Base-by-base conservation (phyloP, 2,113 vertebrate genomes). In the Hyaena hyaena region DNA sequence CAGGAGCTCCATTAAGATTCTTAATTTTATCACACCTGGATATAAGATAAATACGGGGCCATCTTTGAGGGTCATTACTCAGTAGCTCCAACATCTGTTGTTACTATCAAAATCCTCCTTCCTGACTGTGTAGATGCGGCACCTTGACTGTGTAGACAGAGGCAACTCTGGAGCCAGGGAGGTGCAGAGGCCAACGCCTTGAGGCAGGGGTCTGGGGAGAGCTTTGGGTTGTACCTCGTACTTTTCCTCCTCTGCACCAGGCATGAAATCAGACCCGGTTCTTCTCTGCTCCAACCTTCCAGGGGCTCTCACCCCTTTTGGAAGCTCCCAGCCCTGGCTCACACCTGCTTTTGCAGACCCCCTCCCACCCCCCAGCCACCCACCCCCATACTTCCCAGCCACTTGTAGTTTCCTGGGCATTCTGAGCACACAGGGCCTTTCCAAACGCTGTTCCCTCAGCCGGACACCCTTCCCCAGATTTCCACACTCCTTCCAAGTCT, bases 141-240 rank as follows among this genome's bases (percentile, higher is more conserved):
- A 48, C 45, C 15, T 53, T 14, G 5, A 26, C 15, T 23, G 0
- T 0, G 0, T 48, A 21, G n/a, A 82, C 1, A 3, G 24, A 0
- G 16, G 39, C 65, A 48, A 11, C 0, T 0, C 0, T 3, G 68
- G 66, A 58, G 35, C 23, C 14, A 24, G 33, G 39, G 55, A 39
- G 66, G 58, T 68, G n/a, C 2, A 6, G 71, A 48, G 39, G 24
- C 14, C 58, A n/a, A 21, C 0, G 2, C 16, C 26, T 45, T 10
- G 10, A 19, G 0, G 4, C 10, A 74, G 26, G 21, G 31, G 63
- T n/a, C 86, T 8, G 39, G 16, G 26, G 28, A 1, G 5, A 35
- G 31, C 12, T 43, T 6, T 23, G 28, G 4, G 17, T 31, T 35
- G 58, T 12, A 28, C 26, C 8, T 5, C 28, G 9, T 26, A 15